phyloP scores from a whole-genome alignment of 2,888 invertebrate species.

The Cryptus armator region DNA sequence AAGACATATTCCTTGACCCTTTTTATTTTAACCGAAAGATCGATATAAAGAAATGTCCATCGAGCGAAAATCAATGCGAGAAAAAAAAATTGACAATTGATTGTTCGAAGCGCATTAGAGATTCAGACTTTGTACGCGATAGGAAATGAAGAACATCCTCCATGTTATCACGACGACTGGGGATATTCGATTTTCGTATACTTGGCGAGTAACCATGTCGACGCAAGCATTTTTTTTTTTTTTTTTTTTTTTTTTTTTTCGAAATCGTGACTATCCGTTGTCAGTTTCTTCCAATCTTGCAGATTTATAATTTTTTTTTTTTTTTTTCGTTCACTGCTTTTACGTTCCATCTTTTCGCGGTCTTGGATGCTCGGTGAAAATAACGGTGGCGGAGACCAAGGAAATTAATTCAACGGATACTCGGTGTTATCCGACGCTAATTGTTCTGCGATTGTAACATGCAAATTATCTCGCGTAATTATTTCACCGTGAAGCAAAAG shows the following conservation, averaged over 20 bases:
- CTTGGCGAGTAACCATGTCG: constrained; percentile 38
- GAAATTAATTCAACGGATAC: background rate
- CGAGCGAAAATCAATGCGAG: background rate
- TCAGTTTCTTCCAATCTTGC: background rate
- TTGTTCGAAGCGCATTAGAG: background rate
- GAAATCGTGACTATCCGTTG: background rate
- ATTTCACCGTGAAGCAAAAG: constrained; percentile 4
- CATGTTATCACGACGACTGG: background rate
- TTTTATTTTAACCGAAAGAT: background rate
- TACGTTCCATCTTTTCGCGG: no score
- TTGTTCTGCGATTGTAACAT: background rate
- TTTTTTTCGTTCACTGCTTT: background rate
- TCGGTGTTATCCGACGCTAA: background rate
- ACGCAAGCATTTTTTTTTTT: constrained; percentile 24
- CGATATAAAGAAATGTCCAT: background rate
- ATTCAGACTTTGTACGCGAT: background rate
- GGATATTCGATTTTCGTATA: background rate
- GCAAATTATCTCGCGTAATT: background rate
- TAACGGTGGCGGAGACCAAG: no score
- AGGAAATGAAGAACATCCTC: background rate
- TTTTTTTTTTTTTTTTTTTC: background rate
- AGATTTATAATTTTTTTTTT: background rate
- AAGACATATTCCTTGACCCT: constrained; percentile 7
- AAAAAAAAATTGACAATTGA: background rate
- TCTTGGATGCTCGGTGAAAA: no score